A percentile compares a stretch with the other conserved stretches of the same genome.
These are phyloP conservation scores for Phalera bucephala DNA, from an alignment of 2,888 invertebrate species.

Conservation along the genomic window DNA sequence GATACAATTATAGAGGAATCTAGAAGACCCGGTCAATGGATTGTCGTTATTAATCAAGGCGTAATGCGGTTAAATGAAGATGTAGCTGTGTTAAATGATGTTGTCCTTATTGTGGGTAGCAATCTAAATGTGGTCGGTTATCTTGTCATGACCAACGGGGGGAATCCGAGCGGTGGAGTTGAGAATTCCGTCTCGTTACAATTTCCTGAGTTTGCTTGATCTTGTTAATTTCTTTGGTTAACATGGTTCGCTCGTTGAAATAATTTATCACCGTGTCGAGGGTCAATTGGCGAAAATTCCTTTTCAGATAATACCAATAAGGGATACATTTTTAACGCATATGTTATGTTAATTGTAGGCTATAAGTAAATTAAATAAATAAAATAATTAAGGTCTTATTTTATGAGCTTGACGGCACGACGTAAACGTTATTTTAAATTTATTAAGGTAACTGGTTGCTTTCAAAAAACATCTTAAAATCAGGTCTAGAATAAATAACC, in stretches of 20 bases:
- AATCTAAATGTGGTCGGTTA: slow-evolving; percentile 29
- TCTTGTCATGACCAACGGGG: slow-evolving; percentile 34
- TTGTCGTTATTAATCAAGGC: slow-evolving; percentile 61
- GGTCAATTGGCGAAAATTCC: neutral
- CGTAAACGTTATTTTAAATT: no score
- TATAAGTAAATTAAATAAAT: no score
- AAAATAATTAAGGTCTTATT: no score
- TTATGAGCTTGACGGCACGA: no score
- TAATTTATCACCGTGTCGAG: neutral
- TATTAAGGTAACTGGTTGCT: no score
- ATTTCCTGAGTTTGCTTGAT: slow-evolving; percentile 40
- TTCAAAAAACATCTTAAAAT: neutral
- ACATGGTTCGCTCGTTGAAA: slow-evolving; percentile 7
- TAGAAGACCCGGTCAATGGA: slow-evolving; percentile 63
- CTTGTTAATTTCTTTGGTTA: slow-evolving; percentile 24
- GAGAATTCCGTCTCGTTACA: slow-evolving; percentile 39
- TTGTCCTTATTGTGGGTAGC: slow-evolving; percentile 14
- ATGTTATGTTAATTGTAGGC: neutral
- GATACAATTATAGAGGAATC: slow-evolving; percentile 67
- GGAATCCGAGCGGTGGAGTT: slow-evolving; percentile 22
- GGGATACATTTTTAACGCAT: neutral
- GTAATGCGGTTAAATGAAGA: slow-evolving; percentile 43
- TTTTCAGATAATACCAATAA: neutral
- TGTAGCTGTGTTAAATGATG: slow-evolving; percentile 20
- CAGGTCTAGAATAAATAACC: neutral